Base-by-base conservation (phyloP, 2,888 invertebrate species). In the Crossocerus cetratus region DNA sequence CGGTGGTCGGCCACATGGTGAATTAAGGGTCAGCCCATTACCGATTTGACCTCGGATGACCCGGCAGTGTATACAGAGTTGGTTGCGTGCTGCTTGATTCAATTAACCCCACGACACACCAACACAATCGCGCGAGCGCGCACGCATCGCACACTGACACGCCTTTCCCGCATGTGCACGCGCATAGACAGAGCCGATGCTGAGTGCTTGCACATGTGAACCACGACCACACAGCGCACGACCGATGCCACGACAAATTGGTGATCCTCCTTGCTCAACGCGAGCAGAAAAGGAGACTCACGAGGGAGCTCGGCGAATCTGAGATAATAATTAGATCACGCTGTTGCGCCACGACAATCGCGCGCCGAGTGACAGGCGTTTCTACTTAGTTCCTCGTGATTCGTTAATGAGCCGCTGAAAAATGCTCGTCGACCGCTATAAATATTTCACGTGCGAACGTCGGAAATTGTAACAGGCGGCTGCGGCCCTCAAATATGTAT, bases 1-100 rank as follows among this genome's bases (percentile, higher is more conserved):
- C 79, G 76, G 77, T 71, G 83, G 74, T 73, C 76, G 76, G 77
- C 84, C 83, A 77, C 83, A 83, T 83, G 83, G 80, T 74, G 82
- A 84, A 87, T 87, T 84, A 87, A 87, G 87, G 86, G 86, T 85
- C 88, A 83, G 85, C 84, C 83, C 76, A 86, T 88, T 87, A 87
- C 84, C 86, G 83, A 87, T 86, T 86, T 88, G 88, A 87, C 88
- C 87, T 86, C 87, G 77, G 79, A 85, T 88, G 87, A 88, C 87
- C 88, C 87, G 83, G 71, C 82, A 80, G 83, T 85, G 80, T 83
- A 82, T 80, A 84, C 81, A 82, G 84, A 87, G 85, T 84, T 82
- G 85, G 80, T 87, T 86, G 88, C 87, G 87, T 87, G 85, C 83
- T 80, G 84, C 83, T 86, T 89, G 87, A 89, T 88, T 87, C 88